Evolutionary conservation across 2,113 vertebrate species (phyloP).

Genomic region (Oreochromis spilurus): DNA sequence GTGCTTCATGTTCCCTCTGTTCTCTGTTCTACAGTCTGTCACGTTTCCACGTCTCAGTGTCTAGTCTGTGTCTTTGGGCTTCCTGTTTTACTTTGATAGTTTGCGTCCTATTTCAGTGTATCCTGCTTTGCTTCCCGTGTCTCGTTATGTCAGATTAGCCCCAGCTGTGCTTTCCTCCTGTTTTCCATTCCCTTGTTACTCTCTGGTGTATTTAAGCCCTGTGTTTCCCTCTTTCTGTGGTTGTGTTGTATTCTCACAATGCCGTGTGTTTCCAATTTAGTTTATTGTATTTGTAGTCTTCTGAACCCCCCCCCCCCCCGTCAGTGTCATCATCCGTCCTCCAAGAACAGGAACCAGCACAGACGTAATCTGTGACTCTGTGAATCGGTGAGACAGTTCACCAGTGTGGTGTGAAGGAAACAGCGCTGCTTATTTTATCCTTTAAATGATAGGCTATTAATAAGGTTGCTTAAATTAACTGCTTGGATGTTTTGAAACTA

Average conservation of each 20-base stretch:
- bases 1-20: background rate
- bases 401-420: background rate
- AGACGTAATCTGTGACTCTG: background rate
- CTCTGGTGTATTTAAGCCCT: background rate
- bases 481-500: background rate
- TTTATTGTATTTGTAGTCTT: background rate
- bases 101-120: background rate
- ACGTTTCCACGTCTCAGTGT: background rate
- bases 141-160: background rate
- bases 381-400: background rate
- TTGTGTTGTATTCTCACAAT: background rate
- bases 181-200: background rate
- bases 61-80: too few relatives aligned
- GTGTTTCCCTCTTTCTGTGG: background rate
- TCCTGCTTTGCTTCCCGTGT: background rate
- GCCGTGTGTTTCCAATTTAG: background rate
- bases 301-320: background rate
- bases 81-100: background rate
- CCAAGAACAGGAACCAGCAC: background rate
- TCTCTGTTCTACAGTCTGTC: background rate
- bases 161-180: background rate
- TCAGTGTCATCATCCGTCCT: background rate
- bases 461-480: background rate
- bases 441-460: background rate
- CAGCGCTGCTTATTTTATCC: background rate